A percentile compares a stretch with the other conserved stretches of the same genome.
phyloP scores from a whole-genome alignment of 2,888 invertebrate species.

The Microctonus brassicae region DNA sequence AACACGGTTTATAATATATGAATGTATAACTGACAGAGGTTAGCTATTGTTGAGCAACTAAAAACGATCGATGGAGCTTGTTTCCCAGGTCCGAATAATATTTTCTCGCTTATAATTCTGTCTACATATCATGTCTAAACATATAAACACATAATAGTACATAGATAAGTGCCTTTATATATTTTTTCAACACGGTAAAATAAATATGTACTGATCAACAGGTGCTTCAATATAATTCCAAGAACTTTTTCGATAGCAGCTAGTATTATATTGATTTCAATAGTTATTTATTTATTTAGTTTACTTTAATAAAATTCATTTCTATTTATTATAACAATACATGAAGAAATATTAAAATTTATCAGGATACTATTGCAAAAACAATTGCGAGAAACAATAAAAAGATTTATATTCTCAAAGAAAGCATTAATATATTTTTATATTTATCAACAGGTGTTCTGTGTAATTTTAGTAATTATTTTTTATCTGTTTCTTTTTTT shows the following conservation, averaged over 20 bases:
- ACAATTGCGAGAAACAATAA: neutral
- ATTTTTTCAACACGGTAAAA: neutral
- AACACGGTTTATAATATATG: neutral
- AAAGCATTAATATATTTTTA: neutral
- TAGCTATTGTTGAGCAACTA: neutral
- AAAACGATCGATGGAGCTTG: constrained; percentile 13
- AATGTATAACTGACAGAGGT: neutral
- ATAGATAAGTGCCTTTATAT: neutral
- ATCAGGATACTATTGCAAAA: no score
- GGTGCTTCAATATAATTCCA: neutral
- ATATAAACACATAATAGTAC: neutral
- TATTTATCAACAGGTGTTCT: neutral
- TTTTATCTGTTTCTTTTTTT: neutral
- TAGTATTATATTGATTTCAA: neutral
- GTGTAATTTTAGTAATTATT: neutral
- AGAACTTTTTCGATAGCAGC: no score
- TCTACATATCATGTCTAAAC: neutral
- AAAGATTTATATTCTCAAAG: neutral
- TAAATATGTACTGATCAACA: neutral
- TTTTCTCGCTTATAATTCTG: neutral
- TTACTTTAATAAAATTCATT: neutral
- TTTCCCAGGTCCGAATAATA: constrained; percentile 2
- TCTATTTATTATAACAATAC: neutral
- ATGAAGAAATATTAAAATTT: no score
- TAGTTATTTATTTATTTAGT: neutral